Evolutionary conservation across 1,140 invertebrate species (phyloP), one percentile per base, ranked within the genome.

Genomic region (Drosophila lacteicornis): DNA sequence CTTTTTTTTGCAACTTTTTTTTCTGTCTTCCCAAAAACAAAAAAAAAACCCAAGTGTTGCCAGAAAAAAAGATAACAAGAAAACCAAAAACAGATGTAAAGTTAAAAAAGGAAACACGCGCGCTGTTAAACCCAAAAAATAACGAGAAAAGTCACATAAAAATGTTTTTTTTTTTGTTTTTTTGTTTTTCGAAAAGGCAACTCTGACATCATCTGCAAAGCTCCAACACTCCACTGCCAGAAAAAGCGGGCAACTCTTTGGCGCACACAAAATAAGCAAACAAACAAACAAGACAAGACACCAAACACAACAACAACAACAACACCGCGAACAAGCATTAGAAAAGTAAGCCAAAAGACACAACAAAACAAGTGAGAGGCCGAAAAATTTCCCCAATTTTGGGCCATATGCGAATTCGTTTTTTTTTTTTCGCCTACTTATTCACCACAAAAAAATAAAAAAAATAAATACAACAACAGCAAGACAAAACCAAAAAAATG

Each of bases 161-260:
- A 55, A 22, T 22, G 19, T 55, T 55, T 51, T 69, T 60, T 47
- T 66, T 73, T 73, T 74, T 75, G 49, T 69, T 60, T 47, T 66
- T 73, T 73, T 74, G 71, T 83, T 55, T 55, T 55, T 55, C 51
- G 51, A 55, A 55, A 80, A 85, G 70, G 63, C 79, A 78, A 55
- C 67, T 87, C 83, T 87, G 83, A 87, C 83, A 87, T 87, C 83
- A 87, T 87, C 83, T 87, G 79, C 75, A 59, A 75, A 77, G 75
- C 75, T 76, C 55, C 57, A 55, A 55, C 55, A 77, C 49, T 71
- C 46, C 70, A 74, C 78, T 80, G 74, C 69, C 76, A 83, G 55
- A 67, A 71, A 57, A 65, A 38, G 30, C 50, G 9, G 47, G 42
- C 59, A 61, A 53, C 61, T 58, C 33, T 36, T 53, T 19, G 30